These are phyloP conservation scores for Emberiza fucata DNA, from an alignment of 2,113 vertebrate species.

Conservation along the genomic window DNA sequence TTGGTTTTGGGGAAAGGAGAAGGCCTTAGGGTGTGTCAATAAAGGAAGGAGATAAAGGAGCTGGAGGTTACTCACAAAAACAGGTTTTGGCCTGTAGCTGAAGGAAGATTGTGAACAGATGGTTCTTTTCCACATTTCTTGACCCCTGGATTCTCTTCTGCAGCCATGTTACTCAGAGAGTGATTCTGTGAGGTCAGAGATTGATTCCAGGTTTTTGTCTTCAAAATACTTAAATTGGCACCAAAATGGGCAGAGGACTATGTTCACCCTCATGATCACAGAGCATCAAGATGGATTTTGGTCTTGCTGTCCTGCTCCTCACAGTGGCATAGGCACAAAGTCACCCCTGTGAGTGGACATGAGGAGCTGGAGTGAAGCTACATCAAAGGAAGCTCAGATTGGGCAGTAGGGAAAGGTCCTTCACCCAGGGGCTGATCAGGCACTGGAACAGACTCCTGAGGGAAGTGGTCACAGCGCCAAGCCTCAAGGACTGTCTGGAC, in stretches of 20 bases:
- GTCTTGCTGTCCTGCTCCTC: neutral
- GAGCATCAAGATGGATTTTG: neutral
- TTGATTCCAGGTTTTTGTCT: neutral
- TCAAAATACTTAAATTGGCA: neutral
- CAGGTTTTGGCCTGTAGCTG: neutral
- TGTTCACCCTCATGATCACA: neutral
- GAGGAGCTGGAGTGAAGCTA: neutral
- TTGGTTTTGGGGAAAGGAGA: neutral
- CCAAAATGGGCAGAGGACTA: neutral
- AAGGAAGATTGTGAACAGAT: neutral
- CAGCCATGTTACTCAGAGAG: neutral
- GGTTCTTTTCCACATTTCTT: neutral
- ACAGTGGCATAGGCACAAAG: rapidly evolving
- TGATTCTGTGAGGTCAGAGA: neutral
- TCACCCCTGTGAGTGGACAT: neutral
- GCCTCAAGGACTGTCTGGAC: neutral
- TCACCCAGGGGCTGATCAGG: neutral
- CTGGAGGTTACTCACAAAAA: neutral
- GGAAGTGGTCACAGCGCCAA: neutral
- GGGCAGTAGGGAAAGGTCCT: neutral
- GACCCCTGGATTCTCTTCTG: neutral
- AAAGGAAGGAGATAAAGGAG: neutral
- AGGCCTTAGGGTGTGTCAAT: neutral
- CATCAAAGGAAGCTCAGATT: neutral
- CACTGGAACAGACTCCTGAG: neutral